Conservation (phyloP, 2,888 invertebrate genomes). For the Euproctis similis region DNA sequence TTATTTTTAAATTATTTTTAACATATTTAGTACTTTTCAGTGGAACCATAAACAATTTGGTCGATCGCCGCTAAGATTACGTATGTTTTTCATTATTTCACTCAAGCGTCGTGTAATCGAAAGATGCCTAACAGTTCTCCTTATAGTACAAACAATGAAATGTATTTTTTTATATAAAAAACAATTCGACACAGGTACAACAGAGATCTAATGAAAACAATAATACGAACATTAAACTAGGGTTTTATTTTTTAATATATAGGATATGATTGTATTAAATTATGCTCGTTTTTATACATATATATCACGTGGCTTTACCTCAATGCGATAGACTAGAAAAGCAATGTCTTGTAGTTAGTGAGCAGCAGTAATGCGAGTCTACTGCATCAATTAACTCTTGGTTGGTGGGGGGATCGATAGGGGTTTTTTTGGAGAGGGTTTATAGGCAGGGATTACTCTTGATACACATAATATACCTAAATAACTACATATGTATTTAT, state of each 20-base stretch:
- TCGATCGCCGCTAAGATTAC: slow-evolving; percentile 57
- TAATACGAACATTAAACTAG: slow-evolving; percentile 71
- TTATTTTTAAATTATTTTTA: too few species aligned
- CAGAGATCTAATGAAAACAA: slow-evolving; percentile 75
- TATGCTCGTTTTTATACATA: slow-evolving; percentile 67
- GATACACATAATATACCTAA: slow-evolving; percentile 38
- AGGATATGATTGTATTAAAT: slow-evolving; percentile 71
- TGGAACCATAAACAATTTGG: slow-evolving; percentile 56
- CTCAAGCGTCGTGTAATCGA: too few species aligned
- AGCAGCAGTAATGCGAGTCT: slow-evolving; percentile 63
- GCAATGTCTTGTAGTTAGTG: slow-evolving; percentile 60
- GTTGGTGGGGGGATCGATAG: slow-evolving; percentile 33
- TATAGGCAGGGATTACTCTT: slow-evolving; percentile 57
- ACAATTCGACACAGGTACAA: slow-evolving; percentile 73
- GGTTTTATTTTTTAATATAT: slow-evolving; percentile 50
- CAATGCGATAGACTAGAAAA: slow-evolving; percentile 74
- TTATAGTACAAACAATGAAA: slow-evolving; percentile 57
- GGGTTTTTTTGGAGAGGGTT: too few species aligned
- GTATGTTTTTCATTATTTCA: too few species aligned
- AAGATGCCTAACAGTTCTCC: slow-evolving; percentile 55
- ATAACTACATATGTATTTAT: slow-evolving; percentile 33
- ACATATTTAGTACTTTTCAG: slow-evolving; percentile 34
- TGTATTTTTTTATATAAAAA: too few species aligned
- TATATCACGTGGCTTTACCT: slow-evolving; percentile 50
- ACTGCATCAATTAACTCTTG: slow-evolving; percentile 73